These are phyloP conservation scores for Rhynchotus rufescens DNA, from an alignment of 2,797 vertebrate genomes.

Conservation along the genomic window DNA sequence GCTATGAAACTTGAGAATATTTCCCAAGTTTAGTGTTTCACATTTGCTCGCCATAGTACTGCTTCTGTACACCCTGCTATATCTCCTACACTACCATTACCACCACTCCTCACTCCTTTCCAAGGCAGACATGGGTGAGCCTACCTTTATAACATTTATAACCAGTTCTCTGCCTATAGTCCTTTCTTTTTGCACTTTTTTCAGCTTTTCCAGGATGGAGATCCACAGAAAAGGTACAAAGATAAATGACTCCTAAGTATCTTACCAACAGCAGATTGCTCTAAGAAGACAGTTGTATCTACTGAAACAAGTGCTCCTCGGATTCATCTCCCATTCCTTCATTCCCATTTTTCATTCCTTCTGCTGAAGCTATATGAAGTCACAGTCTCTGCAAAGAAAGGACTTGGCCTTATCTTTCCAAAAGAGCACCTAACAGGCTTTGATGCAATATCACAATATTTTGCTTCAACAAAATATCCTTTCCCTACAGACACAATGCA, in stretches of 20 bases:
- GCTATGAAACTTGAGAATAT: background rate
- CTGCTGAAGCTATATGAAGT: background rate
- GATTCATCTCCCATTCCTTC: slow-evolving; percentile 27
- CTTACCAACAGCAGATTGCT: background rate
- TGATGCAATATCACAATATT: slow-evolving; percentile 3
- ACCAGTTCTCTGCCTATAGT: background rate
- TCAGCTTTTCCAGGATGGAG: background rate
- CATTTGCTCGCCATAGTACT: background rate
- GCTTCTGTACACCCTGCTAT: background rate
- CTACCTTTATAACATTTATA: background rate
- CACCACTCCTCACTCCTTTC: background rate
- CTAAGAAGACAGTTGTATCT: background rate
- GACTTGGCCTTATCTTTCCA: background rate
- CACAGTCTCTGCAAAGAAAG: slow-evolving; percentile 1
- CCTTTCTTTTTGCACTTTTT: background rate
- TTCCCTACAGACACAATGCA: background rate
- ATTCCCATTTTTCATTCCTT: slow-evolving; percentile 26
- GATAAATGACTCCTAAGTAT: background rate
- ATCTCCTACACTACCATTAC: background rate
- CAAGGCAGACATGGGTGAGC: background rate
- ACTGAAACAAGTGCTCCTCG: background rate
- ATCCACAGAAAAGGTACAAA: background rate
- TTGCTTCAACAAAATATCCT: background rate
- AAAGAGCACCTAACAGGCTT: background rate
- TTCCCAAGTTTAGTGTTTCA: background rate